phyloP scores from a whole-genome alignment of 2,888 invertebrate genomes.

The Latrodectus hesperus region DNA sequence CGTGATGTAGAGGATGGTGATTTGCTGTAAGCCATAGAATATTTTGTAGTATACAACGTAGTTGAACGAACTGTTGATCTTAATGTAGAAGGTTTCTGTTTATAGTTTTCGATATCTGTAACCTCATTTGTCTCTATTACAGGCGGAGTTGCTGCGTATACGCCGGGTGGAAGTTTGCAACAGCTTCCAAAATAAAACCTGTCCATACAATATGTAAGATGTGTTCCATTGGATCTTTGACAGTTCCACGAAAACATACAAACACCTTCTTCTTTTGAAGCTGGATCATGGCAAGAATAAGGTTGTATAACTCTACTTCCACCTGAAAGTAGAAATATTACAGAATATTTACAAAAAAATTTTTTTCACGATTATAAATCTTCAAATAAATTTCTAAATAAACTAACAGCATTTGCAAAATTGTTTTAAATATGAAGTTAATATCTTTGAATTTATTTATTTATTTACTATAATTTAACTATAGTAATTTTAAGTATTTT shows the following conservation, averaged over 20 bases:
- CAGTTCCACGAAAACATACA: conserved; percentile 97
- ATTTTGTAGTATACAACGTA: not conserved
- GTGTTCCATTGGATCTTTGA: conserved; percentile 90
- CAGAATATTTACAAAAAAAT: no score
- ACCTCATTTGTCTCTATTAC: conserved; percentile 39
- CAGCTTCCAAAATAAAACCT: conserved; percentile 95
- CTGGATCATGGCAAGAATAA: conserved; percentile 86
- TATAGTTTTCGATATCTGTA: conserved; percentile 20
- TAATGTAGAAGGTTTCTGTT: conserved; percentile 20
- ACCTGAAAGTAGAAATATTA: conserved; percentile 4
- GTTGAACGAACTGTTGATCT: not conserved
- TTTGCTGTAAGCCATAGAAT: not conserved
- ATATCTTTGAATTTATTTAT: no score
- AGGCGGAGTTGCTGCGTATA: conserved; percentile 40
- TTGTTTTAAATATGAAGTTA: no score
- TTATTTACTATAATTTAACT: no score
- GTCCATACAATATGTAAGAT: conserved; percentile 93
- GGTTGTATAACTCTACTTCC: conserved; percentile 81
- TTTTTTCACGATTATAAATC: no score
- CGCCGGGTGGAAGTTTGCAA: conserved; percentile 81
- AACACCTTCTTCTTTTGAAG: conserved; percentile 81
- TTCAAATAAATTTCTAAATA: no score
- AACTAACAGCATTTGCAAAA: no score
- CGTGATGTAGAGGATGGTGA: not conserved
- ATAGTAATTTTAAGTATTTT: no score